Evolutionary conservation across 1,140 invertebrate genomes (phyloP), one percentile per base, ranked within the genome.

Genomic region (Psilanteris sp.): DNA sequence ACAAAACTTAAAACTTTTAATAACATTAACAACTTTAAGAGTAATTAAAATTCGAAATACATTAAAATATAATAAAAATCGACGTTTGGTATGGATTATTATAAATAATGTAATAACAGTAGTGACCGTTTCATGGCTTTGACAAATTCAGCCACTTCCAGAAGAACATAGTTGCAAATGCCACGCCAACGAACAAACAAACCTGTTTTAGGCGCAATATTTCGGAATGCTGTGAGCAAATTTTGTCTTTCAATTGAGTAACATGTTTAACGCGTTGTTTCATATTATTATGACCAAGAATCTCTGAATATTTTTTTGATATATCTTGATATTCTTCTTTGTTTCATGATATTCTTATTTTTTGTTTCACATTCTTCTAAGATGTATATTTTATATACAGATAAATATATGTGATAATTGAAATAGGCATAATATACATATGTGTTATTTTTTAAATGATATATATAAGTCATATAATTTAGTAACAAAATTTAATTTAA

Each of bases 181-280:
- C 46, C 44, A 80, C 39, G 55, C 77, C 61, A 67, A 81, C 16
- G 8, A 81, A 67, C 44, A 70, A 71, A 86, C 83, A 77, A 74
- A 91, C 91, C 88, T 91, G 87, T 81, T 90, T 89, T 24, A 92
- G 71, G 20, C 84, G 73, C 37, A 83, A 76, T 31, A 79, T 73
- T 68, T 82, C 81, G 4, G 29, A 22, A 13, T 80, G 79, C 20
- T 82, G 81, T 2, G 44, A 18, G 55, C 83, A 89, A 44, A 85
- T 89, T 81, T 92, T 91, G 9, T 90, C 88, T 82, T 93, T 93
- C 20, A 94, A 79, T 67, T 92, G 91, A 1, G 85, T 81, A 4
- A 93, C 80, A 61, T 93, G 91, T 55, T 92, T 91, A 16, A 93
- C 92, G 78, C 92, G 93, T 76, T 93, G 92, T 61, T 91, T 92